Conservation (phyloP, 2,888 invertebrate species). For the Tetragnatha montana region DNA sequence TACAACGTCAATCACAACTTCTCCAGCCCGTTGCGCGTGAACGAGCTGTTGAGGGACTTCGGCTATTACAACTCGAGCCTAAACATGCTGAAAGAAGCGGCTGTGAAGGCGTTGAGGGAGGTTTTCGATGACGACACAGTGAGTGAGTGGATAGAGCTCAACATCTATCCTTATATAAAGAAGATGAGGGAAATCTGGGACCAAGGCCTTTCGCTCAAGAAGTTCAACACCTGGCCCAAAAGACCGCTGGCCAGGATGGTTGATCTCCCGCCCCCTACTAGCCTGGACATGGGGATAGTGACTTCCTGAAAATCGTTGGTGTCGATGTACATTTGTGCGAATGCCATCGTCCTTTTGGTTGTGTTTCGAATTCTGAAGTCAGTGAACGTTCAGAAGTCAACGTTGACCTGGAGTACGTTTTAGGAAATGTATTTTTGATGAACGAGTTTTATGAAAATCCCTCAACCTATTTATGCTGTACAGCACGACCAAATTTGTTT, state of each 20-base stretch:
- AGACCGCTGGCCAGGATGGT: conserved; percentile 68
- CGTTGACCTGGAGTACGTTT: background rate
- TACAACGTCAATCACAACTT: conserved; percentile 73
- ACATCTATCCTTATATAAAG: conserved; percentile 72
- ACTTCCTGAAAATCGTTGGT: conserved; percentile 59
- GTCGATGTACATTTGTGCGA: conserved; percentile 41
- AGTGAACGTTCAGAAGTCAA: background rate
- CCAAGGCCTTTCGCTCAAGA: conserved; percentile 66
- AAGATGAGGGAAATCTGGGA: conserved; percentile 72
- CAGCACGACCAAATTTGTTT: background rate
- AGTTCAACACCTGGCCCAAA: conserved; percentile 71
- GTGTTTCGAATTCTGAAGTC: conserved; percentile 35
- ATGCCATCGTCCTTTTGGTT: conserved; percentile 63
- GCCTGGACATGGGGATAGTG: conserved; percentile 47
- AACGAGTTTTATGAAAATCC: background rate
- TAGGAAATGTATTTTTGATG: background rate
- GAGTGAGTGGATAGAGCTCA: conserved; percentile 73
- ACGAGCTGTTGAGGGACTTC: conserved; percentile 74
- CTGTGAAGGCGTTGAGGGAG: conserved; percentile 80
- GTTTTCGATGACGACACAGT: conserved; percentile 76
- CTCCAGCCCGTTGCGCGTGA: conserved; percentile 72
- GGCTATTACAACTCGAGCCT: conserved; percentile 69
- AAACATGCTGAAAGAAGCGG: conserved; percentile 74
- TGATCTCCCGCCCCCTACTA: conserved; percentile 42
- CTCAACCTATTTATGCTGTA: background rate